phyloP scores from a whole-genome alignment of 2,888 invertebrate species.

The Cheilosia urbana region DNA sequence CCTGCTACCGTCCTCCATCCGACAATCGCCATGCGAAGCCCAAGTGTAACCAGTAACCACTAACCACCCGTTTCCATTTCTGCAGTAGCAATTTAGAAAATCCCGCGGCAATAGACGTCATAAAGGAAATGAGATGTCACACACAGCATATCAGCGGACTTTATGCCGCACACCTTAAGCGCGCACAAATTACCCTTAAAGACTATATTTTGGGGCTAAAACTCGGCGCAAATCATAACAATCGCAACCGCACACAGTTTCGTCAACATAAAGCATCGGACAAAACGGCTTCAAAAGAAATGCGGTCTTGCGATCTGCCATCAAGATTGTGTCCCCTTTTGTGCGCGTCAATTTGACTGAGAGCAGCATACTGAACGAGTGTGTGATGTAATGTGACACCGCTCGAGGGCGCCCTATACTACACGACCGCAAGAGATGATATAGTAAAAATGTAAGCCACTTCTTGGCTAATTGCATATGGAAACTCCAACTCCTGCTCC shows the following conservation, averaged over 20 bases:
- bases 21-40: background rate
- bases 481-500: conserved; percentile 21
- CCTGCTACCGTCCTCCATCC: background rate
- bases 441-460: conserved; percentile 52
- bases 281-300: conserved; percentile 7
- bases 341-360: conserved; percentile 37
- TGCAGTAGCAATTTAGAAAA: conserved; percentile 45
- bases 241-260: conserved; percentile 7
- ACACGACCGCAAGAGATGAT: conserved; percentile 65
- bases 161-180: conserved; percentile 18
- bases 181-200: conserved; percentile 59
- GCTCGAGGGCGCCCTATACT: conserved; percentile 16
- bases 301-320: conserved; percentile 47
- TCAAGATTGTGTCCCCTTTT: conserved; percentile 5
- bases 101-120: conserved; percentile 32
- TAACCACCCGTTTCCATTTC: conserved; percentile 5
- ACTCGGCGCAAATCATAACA: conserved; percentile 31
- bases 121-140: conserved; percentile 40
- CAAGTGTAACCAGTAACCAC: background rate
- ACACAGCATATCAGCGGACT: conserved; percentile 22
- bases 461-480: conserved; percentile 67
- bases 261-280: background rate
- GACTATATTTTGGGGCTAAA: conserved; percentile 43
- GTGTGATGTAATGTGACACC: conserved; percentile 50
- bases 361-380: background rate